These are phyloP conservation scores for Cyprinella venusta DNA, from an alignment of 2,797 vertebrate genomes.

Conservation along the genomic window DNA sequence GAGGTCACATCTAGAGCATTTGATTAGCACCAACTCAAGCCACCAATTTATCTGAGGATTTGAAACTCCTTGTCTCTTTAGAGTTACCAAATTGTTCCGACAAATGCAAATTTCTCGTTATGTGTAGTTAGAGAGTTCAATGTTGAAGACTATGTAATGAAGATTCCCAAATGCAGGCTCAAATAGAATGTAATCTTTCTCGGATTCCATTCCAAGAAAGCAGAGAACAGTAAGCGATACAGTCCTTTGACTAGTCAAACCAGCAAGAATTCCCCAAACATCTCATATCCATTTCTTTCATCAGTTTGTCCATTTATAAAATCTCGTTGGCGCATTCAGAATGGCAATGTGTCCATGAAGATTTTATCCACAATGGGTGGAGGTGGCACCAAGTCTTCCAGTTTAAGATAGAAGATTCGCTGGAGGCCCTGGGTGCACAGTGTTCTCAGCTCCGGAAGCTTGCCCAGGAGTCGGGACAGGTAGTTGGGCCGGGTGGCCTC, in stretches of 20 bases:
- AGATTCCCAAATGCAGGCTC: constrained; percentile 9
- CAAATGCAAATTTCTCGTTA: constrained; percentile 1
- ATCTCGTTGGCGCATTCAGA: constrained; percentile 74
- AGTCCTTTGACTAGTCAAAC: constrained; percentile 20
- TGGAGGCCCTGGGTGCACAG: constrained; percentile 95
- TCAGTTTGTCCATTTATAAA: constrained; percentile 15
- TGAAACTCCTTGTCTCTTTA: constrained; percentile 4
- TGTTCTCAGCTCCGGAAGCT: constrained; percentile 92
- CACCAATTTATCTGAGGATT: constrained; percentile 23
- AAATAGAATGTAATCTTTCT: constrained; percentile 20
- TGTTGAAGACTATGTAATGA: constrained; percentile 2
- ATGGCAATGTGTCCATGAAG: constrained; percentile 95
- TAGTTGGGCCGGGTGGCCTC: constrained; percentile 84
- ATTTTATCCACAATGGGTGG: constrained; percentile 97
- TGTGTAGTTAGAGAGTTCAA: constrained; percentile 1
- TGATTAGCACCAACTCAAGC: constrained; percentile 28
- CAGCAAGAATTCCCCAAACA: constrained; percentile 31
- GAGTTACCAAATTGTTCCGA: constrained; percentile 21
- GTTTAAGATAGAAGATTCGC: constrained; percentile 97
- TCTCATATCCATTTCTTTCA: constrained; percentile 28
- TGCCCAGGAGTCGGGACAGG: constrained; percentile 92
- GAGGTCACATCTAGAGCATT: constrained; percentile 8
- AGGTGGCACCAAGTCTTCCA: constrained; percentile 93
- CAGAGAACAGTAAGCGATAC: constrained; percentile 22
- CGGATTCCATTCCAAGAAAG: constrained; percentile 31